These are phyloP conservation scores for Catharus minimus DNA, from an alignment of 2,113 vertebrate genomes.

Conservation along the genomic window DNA sequence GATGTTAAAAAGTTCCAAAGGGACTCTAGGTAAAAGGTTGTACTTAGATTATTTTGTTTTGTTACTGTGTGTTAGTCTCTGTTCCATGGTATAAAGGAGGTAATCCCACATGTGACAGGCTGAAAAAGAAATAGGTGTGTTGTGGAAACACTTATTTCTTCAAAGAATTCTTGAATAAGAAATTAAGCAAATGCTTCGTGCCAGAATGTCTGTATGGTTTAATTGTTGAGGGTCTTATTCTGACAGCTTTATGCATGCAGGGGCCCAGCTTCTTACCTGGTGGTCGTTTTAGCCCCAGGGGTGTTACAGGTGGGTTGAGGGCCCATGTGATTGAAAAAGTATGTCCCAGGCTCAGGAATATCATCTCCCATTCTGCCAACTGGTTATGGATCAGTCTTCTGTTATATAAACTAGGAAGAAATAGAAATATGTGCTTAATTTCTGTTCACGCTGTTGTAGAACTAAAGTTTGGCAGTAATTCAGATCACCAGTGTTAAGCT, in stretches of 20 bases:
- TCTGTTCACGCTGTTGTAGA: background rate
- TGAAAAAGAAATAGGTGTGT: background rate
- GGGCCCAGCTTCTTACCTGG: background rate
- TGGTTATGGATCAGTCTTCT: background rate
- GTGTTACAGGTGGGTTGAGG: background rate
- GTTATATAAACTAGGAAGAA: background rate
- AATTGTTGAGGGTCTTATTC: constrained; percentile 7
- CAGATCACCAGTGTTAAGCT: background rate
- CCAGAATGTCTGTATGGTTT: background rate
- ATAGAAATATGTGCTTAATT: background rate
- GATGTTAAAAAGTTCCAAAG: background rate
- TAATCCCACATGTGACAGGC: background rate
- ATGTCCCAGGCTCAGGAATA: background rate
- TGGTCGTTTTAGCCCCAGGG: background rate
- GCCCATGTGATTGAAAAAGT: background rate
- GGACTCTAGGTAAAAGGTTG: background rate
- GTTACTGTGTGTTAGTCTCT: background rate
- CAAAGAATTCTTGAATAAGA: background rate
- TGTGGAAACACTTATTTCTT: background rate
- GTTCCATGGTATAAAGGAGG: background rate
- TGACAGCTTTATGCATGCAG: background rate
- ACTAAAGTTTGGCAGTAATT: background rate
- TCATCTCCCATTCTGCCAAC: background rate
- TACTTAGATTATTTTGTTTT: background rate
- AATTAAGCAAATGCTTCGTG: background rate